Evolutionary conservation across 1,140 invertebrate genomes (phyloP).

Genomic region (Phortica variegata): DNA sequence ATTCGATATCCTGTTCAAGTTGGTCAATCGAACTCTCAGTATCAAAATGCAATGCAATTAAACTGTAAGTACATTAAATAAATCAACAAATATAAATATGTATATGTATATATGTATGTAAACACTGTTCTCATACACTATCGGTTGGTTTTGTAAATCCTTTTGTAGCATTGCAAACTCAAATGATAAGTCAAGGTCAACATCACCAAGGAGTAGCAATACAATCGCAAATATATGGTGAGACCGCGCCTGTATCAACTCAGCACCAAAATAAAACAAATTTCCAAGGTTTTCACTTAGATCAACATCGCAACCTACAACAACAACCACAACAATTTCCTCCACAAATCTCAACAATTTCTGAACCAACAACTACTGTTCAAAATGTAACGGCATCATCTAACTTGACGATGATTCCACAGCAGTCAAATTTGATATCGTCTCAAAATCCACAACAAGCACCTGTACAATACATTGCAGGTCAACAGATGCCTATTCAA

Average conservation of each 20-base stretch:
- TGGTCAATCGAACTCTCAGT: conserved; percentile 39
- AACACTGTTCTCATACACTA: neutral
- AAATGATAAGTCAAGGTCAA: neutral
- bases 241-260: too few species aligned
- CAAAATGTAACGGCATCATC: too few species aligned
- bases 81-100: neutral
- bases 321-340: neutral
- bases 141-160: neutral
- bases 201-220: too few species aligned
- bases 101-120: neutral
- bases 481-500: conserved; percentile 29
- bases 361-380: neutral
- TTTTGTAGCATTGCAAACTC: neutral
- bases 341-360: neutral
- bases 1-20: conserved; percentile 27
- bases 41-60: conserved; percentile 32
- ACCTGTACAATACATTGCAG: conserved; percentile 27
- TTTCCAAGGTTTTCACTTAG: too few species aligned
- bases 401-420: neutral
- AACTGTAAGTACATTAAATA: conserved; percentile 24
- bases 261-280: too few species aligned
- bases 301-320: too few species aligned
- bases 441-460: too few species aligned
- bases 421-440: neutral
- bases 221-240: too few species aligned